Evolutionary conservation across 2,888 invertebrate species (phyloP).

Genomic region (Parascotia fuliginaria): DNA sequence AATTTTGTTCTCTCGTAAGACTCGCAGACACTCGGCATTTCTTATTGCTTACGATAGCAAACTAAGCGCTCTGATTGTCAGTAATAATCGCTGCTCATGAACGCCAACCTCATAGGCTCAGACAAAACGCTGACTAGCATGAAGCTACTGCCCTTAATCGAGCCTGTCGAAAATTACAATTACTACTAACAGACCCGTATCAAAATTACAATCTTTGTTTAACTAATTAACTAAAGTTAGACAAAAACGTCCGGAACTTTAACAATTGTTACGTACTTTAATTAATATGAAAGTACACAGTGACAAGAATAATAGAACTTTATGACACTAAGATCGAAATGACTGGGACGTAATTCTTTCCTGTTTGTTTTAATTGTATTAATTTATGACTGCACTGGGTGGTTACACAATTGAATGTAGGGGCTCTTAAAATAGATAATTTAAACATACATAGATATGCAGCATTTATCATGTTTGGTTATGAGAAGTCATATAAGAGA

Average conservation of each 20-base stretch:
- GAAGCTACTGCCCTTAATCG: too few species aligned
- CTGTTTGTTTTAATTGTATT: conserved; percentile 65
- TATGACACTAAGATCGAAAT: conserved; percentile 45
- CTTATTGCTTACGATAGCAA: too few species aligned
- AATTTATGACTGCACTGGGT: conserved; percentile 74
- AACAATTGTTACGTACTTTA: conserved; percentile 36
- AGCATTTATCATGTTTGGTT: conserved; percentile 3
- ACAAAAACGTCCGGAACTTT: conserved; percentile 19
- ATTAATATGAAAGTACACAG: conserved; percentile 42
- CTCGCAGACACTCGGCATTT: too few species aligned
- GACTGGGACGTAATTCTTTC: conserved; percentile 39
- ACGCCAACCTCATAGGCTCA: too few species aligned
- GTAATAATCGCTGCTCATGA: too few species aligned
- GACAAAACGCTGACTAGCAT: too few species aligned
- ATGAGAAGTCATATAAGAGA: conserved; percentile 6
- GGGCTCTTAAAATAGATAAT: conserved; percentile 50
- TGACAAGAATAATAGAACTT: conserved; percentile 44
- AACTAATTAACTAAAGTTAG: conserved; percentile 39
- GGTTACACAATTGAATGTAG: conserved; percentile 68
- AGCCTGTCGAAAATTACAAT: too few species aligned
- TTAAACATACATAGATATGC: conserved; percentile 42
- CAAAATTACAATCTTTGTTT: conserved; percentile 28
- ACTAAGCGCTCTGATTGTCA: too few species aligned
- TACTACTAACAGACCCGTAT: conserved; percentile 29
- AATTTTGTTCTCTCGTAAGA: too few species aligned